A percentile compares a stretch with the other conserved stretches of the same genome.
phyloP scores from a whole-genome alignment of 2,888 invertebrate genomes.

The Hirtodrosophila duncani region DNA sequence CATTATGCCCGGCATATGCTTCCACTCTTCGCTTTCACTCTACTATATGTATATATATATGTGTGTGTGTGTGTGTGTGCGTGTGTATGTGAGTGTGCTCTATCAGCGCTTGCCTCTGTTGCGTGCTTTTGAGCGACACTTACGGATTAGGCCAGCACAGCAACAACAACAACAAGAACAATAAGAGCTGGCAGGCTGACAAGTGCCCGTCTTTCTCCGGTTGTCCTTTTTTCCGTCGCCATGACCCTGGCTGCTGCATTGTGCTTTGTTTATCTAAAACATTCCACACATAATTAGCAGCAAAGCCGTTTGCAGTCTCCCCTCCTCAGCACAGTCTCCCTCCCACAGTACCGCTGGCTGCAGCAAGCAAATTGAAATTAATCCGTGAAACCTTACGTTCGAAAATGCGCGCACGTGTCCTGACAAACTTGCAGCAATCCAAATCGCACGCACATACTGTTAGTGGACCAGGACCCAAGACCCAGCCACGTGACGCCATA shows the following conservation, averaged over 20 bases:
- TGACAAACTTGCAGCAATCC: slow-evolving; percentile 8
- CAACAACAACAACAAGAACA: slow-evolving; percentile 18
- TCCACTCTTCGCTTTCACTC: slow-evolving; percentile 10
- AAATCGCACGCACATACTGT: too few species aligned
- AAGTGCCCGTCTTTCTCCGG: slow-evolving; percentile 50
- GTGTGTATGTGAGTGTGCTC: slow-evolving; percentile 53
- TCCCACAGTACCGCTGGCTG: slow-evolving; percentile 1
- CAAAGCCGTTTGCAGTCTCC: slow-evolving; percentile 48
- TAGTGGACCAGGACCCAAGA: slow-evolving; percentile 29
- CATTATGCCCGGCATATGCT: slow-evolving; percentile 39
- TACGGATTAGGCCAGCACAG: slow-evolving; percentile 65
- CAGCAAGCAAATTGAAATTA: slow-evolving; percentile 73
- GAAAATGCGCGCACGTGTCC: slow-evolving; percentile 67
- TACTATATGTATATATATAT: too few species aligned
- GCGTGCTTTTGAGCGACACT: slow-evolving; percentile 70
- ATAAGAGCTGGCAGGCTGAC: slow-evolving; percentile 34
- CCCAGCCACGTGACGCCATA: slow-evolving; percentile 37
- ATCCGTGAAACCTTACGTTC: slow-evolving; percentile 73
- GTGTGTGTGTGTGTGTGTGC: slow-evolving; percentile 9
- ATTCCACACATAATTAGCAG: slow-evolving; percentile 71
- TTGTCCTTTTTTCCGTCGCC: slow-evolving; percentile 55
- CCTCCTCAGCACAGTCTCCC: slow-evolving; percentile 1
- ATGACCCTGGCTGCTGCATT: slow-evolving; percentile 40
- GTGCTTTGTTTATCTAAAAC: slow-evolving; percentile 66
- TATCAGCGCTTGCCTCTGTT: slow-evolving; percentile 60